Percentiles rank a stretch among this genome's conserved stretches.
phyloP scores from a whole-genome alignment of 2,113 vertebrate genomes.

The Alouatta palliata region DNA sequence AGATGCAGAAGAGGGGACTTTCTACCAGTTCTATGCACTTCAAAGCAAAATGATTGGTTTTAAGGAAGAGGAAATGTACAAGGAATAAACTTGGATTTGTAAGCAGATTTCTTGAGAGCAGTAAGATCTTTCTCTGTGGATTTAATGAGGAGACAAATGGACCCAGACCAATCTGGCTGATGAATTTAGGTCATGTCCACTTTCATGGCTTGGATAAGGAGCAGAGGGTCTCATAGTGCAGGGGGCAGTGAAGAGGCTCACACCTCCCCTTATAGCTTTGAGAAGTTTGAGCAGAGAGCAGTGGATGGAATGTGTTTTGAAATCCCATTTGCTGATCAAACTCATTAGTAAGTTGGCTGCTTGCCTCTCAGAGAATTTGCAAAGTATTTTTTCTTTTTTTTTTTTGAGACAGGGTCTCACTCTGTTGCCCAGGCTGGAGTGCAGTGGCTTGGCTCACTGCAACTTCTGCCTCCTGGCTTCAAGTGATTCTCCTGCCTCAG shows the following conservation, averaged over 20 bases:
- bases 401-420: no score
- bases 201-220: neutral
- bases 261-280: neutral
- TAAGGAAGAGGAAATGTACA: neutral
- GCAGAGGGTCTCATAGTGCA: neutral
- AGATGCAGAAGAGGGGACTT: neutral
- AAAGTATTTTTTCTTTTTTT: neutral
- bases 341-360: slow-evolving; percentile 26
- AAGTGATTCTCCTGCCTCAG: no score
- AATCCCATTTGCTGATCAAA: slow-evolving; percentile 41
- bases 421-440: no score
- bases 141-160: neutral
- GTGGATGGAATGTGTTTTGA: neutral
- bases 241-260: neutral
- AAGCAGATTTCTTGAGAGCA: neutral
- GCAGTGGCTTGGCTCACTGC: no score
- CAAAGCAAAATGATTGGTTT: neutral
- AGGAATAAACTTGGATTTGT: slow-evolving; percentile 17
- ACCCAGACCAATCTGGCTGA: neutral
- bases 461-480: no score
- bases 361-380: slow-evolving; percentile 24
- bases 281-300: neutral
- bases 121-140: neutral
- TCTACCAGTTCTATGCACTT: neutral
- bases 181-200: slow-evolving; percentile 13